These are phyloP conservation scores for Orchestes rusci DNA, from an alignment of 2,888 invertebrate genomes.

Conservation along the genomic window DNA sequence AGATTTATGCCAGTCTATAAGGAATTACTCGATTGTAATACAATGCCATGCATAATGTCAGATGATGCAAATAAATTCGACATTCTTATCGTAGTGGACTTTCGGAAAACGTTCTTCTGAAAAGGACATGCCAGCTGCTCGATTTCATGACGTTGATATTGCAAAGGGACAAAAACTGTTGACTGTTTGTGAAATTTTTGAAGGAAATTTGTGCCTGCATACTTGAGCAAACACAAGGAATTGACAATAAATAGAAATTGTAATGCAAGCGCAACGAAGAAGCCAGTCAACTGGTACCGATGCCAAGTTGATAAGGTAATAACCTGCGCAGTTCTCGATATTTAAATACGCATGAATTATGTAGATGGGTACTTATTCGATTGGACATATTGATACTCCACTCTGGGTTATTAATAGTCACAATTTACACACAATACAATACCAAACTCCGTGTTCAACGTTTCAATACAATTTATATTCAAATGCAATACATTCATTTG, in stretches of 20 bases:
- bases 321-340: constrained; percentile 40
- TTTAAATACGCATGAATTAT: constrained; percentile 46
- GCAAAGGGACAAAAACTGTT: constrained; percentile 5
- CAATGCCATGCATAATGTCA: constrained; percentile 24
- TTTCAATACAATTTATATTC: constrained; percentile 44
- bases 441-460: constrained; percentile 36
- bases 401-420: constrained; percentile 44
- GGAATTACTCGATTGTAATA: constrained; percentile 24
- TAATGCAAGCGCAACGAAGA: constrained; percentile 19
- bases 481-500: constrained; percentile 41
- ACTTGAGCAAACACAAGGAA: neutral
- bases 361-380: constrained; percentile 45
- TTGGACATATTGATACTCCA: constrained; percentile 47
- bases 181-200: neutral
- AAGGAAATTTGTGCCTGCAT: neutral
- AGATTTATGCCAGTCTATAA: constrained; percentile 20
- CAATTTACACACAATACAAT: constrained; percentile 45
- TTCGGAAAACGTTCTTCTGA: constrained; percentile 21
- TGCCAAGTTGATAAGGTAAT: constrained; percentile 44
- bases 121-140: constrained; percentile 22
- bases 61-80: constrained; percentile 24
- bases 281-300: constrained; percentile 29
- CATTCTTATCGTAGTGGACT: constrained; percentile 21
- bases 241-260: constrained; percentile 13
- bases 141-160: constrained; percentile 21